Evolutionary conservation across 2,888 invertebrate species (phyloP).

Genomic region (Chymomyza caudatula): DNA sequence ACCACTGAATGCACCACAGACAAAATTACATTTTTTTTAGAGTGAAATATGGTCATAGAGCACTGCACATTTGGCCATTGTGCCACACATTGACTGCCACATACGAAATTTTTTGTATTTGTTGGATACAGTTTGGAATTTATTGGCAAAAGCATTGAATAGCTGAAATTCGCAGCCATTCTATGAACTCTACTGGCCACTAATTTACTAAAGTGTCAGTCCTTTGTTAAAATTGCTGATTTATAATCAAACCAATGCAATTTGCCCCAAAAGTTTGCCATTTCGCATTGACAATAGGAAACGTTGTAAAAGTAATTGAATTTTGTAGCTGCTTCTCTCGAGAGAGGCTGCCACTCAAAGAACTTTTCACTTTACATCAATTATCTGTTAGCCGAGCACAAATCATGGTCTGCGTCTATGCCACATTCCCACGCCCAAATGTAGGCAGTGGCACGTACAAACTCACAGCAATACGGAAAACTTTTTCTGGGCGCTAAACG

Average conservation of each 20-base stretch:
- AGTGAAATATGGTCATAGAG: no score
- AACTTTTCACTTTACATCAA: slow-evolving; percentile 44
- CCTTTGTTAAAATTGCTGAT: slow-evolving; percentile 24
- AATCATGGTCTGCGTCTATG: slow-evolving; percentile 16
- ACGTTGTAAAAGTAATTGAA: neutral
- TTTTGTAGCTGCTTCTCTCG: slow-evolving; percentile 1
- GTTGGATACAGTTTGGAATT: neutral
- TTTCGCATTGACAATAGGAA: neutral
- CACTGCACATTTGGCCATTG: no score
- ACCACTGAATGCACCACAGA: no score
- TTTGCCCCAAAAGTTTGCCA: neutral
- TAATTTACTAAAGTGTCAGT: neutral
- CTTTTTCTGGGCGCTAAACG: slow-evolving; percentile 28
- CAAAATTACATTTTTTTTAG: no score
- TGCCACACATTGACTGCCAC: no score
- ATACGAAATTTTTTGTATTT: neutral
- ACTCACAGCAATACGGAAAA: neutral
- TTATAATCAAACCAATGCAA: slow-evolving; percentile 29
- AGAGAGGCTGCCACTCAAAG: slow-evolving; percentile 19
- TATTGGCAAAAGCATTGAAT: neutral
- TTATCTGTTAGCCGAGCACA: slow-evolving; percentile 19
- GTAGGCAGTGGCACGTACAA: slow-evolving; percentile 41
- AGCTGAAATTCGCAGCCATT: neutral
- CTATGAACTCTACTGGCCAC: neutral
- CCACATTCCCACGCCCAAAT: slow-evolving; percentile 49